Conservation (phyloP, 2,888 invertebrate genomes). For the Dryobotodes eremita region DNA sequence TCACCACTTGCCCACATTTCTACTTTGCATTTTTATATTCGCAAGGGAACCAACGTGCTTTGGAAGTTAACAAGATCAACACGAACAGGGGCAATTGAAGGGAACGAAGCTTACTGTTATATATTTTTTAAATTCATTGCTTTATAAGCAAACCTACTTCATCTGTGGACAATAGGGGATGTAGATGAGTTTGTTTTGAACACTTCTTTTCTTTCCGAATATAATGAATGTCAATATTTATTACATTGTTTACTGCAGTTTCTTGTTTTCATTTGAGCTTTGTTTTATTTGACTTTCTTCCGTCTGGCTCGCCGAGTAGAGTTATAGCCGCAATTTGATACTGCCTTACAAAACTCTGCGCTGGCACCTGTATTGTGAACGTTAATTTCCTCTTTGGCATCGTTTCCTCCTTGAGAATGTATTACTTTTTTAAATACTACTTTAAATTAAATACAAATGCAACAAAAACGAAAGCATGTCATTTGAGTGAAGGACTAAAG, state of each 20-base stretch:
- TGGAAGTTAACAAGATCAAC: constrained; percentile 77
- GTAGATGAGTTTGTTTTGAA: constrained; percentile 44
- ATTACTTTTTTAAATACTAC: background rate
- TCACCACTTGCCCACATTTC: constrained; percentile 74
- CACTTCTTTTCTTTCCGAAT: constrained; percentile 23
- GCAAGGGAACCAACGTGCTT: constrained; percentile 78
- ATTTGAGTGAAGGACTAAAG: background rate
- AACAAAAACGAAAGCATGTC: background rate
- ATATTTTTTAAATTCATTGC: constrained; percentile 40
- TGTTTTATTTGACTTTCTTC: constrained; percentile 46
- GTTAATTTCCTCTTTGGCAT: constrained; percentile 61
- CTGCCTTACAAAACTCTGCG: constrained; percentile 55
- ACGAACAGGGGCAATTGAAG: constrained; percentile 70
- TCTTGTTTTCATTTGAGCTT: constrained; percentile 37
- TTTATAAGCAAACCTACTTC: constrained; percentile 41
- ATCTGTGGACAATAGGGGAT: constrained; percentile 27
- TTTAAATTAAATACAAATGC: background rate
- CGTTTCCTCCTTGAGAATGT: constrained; percentile 55
- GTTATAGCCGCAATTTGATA: constrained; percentile 54
- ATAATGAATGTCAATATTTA: constrained; percentile 40
- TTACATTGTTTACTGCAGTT: constrained; percentile 29
- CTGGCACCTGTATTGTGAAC: constrained; percentile 62
- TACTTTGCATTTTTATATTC: constrained; percentile 81
- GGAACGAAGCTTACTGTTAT: constrained; percentile 49
- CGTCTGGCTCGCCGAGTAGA: constrained; percentile 32